These are phyloP conservation scores for Synaphobranchus kaupii DNA, from an alignment of 2,797 vertebrate genomes.

Conservation along the genomic window DNA sequence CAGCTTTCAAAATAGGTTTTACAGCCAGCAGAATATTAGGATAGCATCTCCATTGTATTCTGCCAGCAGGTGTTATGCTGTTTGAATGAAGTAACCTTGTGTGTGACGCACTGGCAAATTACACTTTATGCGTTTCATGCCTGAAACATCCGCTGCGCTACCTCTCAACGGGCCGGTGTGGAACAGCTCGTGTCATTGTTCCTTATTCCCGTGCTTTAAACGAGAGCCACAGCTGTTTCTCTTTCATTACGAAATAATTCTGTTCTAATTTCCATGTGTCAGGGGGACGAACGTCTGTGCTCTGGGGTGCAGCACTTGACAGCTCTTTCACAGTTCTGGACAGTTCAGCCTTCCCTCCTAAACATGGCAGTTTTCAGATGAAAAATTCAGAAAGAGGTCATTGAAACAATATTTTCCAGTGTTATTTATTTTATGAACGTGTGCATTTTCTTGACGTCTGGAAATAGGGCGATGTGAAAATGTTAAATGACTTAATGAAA, in stretches of 20 bases:
- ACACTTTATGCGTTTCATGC: neutral
- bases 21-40: neutral
- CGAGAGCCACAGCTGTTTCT: slow-evolving; percentile 25
- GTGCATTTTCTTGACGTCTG: neutral
- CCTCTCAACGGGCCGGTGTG: neutral
- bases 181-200: slow-evolving; percentile 13
- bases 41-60: neutral
- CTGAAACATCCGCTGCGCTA: neutral
- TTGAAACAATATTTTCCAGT: slow-evolving; percentile 15
- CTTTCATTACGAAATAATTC: slow-evolving; percentile 22
- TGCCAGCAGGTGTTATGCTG: slow-evolving; percentile 1
- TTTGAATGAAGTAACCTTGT: neutral
- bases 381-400: slow-evolving; percentile 10
- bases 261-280: slow-evolving; percentile 20
- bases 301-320: neutral
- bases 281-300: neutral
- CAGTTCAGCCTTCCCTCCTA: slow-evolving; percentile 14
- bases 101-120: neutral
- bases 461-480: neutral
- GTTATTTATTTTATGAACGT: slow-evolving; percentile 11
- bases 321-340: neutral
- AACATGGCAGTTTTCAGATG: neutral
- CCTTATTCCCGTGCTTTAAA: neutral
- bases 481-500: neutral
- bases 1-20: neutral